Base-by-base conservation (phyloP, 2,888 invertebrate species). In the Pristionchus exspectatus region DNA sequence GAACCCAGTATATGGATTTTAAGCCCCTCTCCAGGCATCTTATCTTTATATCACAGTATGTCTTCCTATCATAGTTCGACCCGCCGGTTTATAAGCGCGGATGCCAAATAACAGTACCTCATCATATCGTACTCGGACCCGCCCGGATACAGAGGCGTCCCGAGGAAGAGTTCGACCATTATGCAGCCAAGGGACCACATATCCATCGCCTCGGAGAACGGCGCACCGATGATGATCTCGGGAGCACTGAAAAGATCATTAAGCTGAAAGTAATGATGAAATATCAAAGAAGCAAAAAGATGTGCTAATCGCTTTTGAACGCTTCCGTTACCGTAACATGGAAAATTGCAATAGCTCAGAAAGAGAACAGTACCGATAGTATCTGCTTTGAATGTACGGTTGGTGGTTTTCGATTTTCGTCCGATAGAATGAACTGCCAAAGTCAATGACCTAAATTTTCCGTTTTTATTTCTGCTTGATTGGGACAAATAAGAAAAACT, bases 161-260 rank as follows among this genome's bases (percentile, higher is more conserved):
- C 99, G 81, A 99, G 96, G 96, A 99, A 99, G 93, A 99, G 96
- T 95, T 99, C 99, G 3, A 99, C 99, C 84, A 99, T 98, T 92
- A 99, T 99, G 96, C 99, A 99, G 90, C 99, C 99, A 93, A 99
- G 96, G 14, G 98, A 99, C 99, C 99, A 99, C 99, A 99, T 99
- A 96, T 99, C 99, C 94, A 99, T 99, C 21, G 99, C 98, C 96
- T 99, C 99, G 96, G 98, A 98, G 96, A 99, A 99, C 91, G 98
- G 98, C 94, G 99, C 96, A 33, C 99, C 99, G 94, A 98, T 96
- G 95, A 98, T 98, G 95, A 98, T 98, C 96, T 98, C 98, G 44
- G 44, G 44, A 50, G 44, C 44, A 50, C 44, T 50, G 44, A 12
- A 50, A 50, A 9, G 44, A 50, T 9, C 44, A 50, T 9, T 9